Conservation (phyloP, 92 coral and sea anemone genomes). For the Micromussa lordhowensis region DNA sequence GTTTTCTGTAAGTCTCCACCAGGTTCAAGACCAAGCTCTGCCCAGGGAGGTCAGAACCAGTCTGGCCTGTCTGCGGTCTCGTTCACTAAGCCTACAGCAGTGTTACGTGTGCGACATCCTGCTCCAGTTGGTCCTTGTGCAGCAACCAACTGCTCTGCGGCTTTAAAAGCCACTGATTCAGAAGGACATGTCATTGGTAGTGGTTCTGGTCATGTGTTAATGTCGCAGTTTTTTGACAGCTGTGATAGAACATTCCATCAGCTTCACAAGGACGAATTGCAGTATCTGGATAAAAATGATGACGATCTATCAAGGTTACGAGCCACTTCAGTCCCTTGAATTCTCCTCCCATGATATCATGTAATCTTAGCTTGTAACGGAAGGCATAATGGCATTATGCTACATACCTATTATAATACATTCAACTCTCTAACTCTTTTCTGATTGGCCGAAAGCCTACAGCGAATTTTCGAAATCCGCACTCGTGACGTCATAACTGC, state of each 20-base stretch:
- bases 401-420: too few relatives aligned
- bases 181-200: constrained; percentile 86
- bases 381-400: too few relatives aligned
- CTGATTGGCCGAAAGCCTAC: too few relatives aligned
- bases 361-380: too few relatives aligned
- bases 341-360: background rate
- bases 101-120: constrained; percentile 81
- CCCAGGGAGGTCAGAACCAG: constrained; percentile 68
- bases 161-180: constrained; percentile 83
- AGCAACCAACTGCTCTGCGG: constrained; percentile 83
- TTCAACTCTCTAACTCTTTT: too few relatives aligned
- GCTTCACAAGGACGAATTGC: constrained; percentile 74
- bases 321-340: background rate
- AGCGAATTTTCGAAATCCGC: too few relatives aligned
- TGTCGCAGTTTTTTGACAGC: constrained; percentile 83
- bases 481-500: too few relatives aligned
- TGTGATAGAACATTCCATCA: constrained; percentile 72
- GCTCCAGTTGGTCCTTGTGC: constrained; percentile 80
- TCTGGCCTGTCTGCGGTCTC: constrained; percentile 48
- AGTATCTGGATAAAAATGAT: constrained; percentile 67
- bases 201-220: constrained; percentile 82
- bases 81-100: constrained; percentile 81
- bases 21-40: constrained; percentile 77
- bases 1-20: constrained; percentile 62
- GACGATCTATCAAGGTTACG: constrained; percentile 37